Conservation (phyloP, 64 coral and sea anemone species). For the Catalaphyllia jardinei region DNA sequence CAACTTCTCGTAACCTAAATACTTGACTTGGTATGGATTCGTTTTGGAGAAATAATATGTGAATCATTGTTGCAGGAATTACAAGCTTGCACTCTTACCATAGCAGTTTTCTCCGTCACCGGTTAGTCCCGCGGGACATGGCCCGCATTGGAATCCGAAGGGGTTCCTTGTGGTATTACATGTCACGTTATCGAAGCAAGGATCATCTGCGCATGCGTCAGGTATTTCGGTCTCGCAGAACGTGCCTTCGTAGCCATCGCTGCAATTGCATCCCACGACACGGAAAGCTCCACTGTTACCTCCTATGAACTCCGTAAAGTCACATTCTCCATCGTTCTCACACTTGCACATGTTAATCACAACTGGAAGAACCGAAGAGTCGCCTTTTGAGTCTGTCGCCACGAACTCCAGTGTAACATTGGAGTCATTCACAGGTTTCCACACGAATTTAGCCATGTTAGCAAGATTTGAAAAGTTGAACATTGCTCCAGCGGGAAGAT, state of each 20-base stretch:
- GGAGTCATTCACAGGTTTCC: constrained; percentile 13
- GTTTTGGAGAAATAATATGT: background rate
- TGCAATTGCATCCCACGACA: constrained; percentile 51
- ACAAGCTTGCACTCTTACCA: constrained; percentile 12
- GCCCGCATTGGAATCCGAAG: constrained; percentile 45
- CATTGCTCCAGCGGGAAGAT: background rate
- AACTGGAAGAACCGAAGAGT: background rate
- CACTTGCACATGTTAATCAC: constrained; percentile 48
- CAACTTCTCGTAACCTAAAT: no score
- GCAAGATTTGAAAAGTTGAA: background rate
- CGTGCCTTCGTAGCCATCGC: constrained; percentile 23
- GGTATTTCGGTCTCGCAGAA: constrained; percentile 26
- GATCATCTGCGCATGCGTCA: constrained; percentile 40
- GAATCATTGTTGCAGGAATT: no score
- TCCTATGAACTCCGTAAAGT: constrained; percentile 36
- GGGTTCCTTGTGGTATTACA: constrained; percentile 8
- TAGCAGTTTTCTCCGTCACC: constrained; percentile 53
- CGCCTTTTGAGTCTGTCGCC: constrained; percentile 29
- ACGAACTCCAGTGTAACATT: constrained; percentile 33
- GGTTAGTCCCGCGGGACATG: constrained; percentile 36
- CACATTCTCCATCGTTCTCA: constrained; percentile 40
- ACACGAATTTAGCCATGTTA: background rate
- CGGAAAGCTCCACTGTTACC: background rate
- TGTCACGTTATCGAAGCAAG: constrained; percentile 29
- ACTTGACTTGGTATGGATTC: background rate